Percentiles rank a stretch among this genome's conserved stretches.
Conservation (phyloP, 1,140 invertebrate genomes). For the Panulirus ornatus region DNA sequence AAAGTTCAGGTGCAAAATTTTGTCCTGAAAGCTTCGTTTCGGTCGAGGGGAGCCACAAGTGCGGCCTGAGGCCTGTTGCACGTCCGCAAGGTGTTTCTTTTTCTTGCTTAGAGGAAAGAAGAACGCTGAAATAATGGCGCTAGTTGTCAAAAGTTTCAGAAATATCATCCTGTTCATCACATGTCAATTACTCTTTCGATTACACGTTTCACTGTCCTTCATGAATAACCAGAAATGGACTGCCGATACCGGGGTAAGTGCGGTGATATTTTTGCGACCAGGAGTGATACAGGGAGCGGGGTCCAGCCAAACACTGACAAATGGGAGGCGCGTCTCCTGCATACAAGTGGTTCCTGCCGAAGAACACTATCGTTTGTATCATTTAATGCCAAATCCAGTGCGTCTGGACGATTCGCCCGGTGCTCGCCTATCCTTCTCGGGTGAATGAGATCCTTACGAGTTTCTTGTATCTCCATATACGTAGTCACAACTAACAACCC, state of each 20-base stretch:
- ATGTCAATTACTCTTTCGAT: too few relatives aligned
- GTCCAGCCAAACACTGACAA: slow-evolving; percentile 1
- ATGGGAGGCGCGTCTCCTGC: background rate
- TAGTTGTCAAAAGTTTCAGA: background rate
- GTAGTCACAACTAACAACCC: background rate
- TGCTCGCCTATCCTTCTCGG: background rate
- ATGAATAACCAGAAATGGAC: background rate
- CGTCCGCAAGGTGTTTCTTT: background rate
- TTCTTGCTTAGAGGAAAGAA: background rate
- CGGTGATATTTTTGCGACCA: background rate
- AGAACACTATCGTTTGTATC: background rate
- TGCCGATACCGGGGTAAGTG: background rate
- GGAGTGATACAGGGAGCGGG: background rate
- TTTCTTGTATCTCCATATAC: background rate
- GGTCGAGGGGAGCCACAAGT: background rate
- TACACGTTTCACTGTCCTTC: background rate
- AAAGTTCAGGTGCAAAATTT: background rate
- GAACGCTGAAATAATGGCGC: background rate
- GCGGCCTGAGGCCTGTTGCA: background rate
- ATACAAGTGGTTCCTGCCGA: background rate
- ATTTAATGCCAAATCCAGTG: slow-evolving; percentile 23
- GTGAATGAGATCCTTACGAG: background rate
- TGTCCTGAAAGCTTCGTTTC: background rate
- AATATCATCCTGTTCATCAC: background rate
- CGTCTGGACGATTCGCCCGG: background rate